Conservation (phyloP, 1,140 invertebrate genomes). For the Drosophila gunungcola region DNA sequence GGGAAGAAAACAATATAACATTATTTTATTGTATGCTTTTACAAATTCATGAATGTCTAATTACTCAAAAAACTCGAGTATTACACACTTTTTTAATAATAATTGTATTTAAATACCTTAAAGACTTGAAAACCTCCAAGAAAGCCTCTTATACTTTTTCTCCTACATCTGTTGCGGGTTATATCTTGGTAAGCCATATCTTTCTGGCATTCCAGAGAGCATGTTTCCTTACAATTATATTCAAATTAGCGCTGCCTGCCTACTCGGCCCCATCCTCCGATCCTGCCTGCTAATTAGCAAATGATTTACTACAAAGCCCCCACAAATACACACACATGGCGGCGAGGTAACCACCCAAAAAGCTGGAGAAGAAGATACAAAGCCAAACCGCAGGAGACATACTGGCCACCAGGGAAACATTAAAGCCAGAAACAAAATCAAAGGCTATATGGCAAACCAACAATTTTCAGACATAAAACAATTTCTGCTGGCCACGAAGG, state of each 20-base stretch:
- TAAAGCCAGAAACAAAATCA: conserved; percentile 45
- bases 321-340: conserved; percentile 21
- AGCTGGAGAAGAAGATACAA: conserved; percentile 44
- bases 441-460: conserved; percentile 54
- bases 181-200: not conserved
- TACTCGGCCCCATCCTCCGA: not conserved
- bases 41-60: no score
- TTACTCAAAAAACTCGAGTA: no score
- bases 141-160: not conserved
- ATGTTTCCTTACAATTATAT: conserved; percentile 29
- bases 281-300: conserved; percentile 49
- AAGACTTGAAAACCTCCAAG: no score
- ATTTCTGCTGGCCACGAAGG: conserved; percentile 53
- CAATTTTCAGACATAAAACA: conserved; percentile 81
- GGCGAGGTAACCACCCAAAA: conserved; percentile 69
- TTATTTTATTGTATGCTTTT: no score
- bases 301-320: conserved; percentile 48
- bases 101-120: no score
- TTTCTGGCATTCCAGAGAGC: not conserved
- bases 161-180: not conserved
- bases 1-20: no score
- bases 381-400: conserved; percentile 72
- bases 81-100: no score
- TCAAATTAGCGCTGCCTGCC: conserved; percentile 43
- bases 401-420: conserved; percentile 74